Evolutionary conservation across 53 echinoderm and acorn worm species (phyloP).

Genomic region (Temnopleurus reevesii): DNA sequence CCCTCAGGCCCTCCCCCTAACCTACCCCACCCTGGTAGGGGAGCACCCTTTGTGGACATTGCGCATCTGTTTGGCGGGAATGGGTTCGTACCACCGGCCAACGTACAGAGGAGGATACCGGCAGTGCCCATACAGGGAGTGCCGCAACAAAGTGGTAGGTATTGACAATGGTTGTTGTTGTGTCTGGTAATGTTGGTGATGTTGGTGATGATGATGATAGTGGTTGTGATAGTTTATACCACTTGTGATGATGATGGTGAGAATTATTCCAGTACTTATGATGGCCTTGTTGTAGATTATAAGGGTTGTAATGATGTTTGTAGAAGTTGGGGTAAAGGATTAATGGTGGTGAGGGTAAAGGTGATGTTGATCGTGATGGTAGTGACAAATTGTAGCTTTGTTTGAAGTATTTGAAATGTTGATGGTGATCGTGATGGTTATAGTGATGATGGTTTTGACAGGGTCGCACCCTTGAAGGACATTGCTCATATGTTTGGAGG

Average conservation of each 20-base stretch:
- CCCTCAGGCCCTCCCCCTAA: conserved; percentile 57
- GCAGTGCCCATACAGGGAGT: conserved; percentile 31
- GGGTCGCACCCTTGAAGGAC: not conserved
- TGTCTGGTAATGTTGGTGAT: not conserved
- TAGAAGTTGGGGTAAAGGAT: no score
- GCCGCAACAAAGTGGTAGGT: conserved; percentile 32
- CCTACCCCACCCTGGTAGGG: conserved; percentile 63
- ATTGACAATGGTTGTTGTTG: not conserved
- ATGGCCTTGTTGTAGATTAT: no score
- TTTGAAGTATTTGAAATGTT: no score
- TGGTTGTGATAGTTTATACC: not conserved
- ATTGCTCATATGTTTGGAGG: conserved; percentile 45
- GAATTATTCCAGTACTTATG: no score
- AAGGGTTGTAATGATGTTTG: no score
- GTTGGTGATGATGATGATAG: not conserved
- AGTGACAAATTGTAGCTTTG: no score
- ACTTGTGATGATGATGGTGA: no score
- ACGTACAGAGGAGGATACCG: not conserved
- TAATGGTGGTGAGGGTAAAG: no score
- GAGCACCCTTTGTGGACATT: not conserved
- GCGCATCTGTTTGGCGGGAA: conserved; percentile 48
- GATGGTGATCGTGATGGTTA: no score
- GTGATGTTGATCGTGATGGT: no score
- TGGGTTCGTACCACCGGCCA: conserved; percentile 15
- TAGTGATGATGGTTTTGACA: no score